Percentiles rank a stretch among this genome's conserved stretches.
These are phyloP conservation scores for Hormaphis cornu DNA, from an alignment of 1,140 invertebrate species.

Conservation along the genomic window DNA sequence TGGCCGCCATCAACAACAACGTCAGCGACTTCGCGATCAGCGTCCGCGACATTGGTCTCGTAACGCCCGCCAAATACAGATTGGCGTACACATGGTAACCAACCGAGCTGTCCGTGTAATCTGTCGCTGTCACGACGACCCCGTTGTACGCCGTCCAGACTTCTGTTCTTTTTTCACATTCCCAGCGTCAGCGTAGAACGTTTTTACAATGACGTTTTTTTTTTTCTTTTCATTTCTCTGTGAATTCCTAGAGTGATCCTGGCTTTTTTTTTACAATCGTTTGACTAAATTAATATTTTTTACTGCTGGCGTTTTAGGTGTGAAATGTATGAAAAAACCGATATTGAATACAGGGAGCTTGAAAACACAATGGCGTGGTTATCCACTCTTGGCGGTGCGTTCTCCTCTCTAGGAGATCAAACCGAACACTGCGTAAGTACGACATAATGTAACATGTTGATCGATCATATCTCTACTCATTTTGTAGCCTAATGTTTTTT, in stretches of 20 bases:
- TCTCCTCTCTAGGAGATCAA: conserved; percentile 82
- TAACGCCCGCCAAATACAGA: neutral
- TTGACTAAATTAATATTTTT: neutral
- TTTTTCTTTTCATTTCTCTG: neutral
- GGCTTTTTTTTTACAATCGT: too few species aligned
- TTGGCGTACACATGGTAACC: conserved; percentile 5
- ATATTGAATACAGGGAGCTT: conserved; percentile 58
- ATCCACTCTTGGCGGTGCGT: conserved; percentile 90
- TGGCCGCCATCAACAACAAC: too few species aligned
- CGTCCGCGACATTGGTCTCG: neutral
- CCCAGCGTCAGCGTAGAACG: too few species aligned
- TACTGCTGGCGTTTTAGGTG: conserved; percentile 10
- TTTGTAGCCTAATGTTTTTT: neutral
- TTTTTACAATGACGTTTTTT: neutral
- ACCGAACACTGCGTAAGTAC: conserved; percentile 65
- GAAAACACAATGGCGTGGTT: conserved; percentile 85
- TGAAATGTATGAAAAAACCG: conserved; percentile 32
- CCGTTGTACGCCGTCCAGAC: too few species aligned
- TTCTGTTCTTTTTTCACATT: too few species aligned
- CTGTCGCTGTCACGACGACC: too few species aligned
- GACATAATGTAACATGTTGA: neutral
- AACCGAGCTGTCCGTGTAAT: too few species aligned
- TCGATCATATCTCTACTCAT: neutral
- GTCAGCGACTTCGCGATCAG: neutral
- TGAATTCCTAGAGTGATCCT: neutral